These are phyloP conservation scores for Phataginus tricuspis DNA, from an alignment of 2,797 vertebrate species.

Conservation along the genomic window DNA sequence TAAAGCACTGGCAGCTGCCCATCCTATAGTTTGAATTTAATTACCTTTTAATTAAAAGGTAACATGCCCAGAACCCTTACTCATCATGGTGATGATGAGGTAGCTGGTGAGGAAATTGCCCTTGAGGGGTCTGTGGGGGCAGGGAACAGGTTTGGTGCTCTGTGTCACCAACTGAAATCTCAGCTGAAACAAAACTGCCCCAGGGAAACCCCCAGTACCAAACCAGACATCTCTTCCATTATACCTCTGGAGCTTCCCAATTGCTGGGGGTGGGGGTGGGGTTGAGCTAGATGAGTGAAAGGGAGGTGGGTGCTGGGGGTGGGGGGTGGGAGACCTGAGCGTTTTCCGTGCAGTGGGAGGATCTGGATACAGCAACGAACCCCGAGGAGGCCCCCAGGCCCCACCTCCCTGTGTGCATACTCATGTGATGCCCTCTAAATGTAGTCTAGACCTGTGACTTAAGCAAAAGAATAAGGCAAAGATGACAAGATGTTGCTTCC, in stretches of 20 bases:
- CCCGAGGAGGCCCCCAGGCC: background rate
- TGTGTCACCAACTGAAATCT: background rate
- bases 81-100: no score
- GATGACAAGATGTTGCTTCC: background rate
- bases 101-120: background rate
- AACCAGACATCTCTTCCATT: background rate
- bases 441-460: background rate
- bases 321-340: background rate
- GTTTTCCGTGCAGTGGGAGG: background rate
- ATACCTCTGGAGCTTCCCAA: background rate
- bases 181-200: background rate
- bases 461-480: background rate
- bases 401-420: background rate
- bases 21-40: background rate
- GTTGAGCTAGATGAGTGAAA: background rate
- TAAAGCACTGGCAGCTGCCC: background rate
- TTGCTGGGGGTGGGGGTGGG: no score
- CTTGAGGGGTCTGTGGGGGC: background rate
- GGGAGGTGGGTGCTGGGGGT: background rate
- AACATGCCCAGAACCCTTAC: accelerated
- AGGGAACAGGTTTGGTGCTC: background rate
- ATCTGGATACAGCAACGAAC: background rate
- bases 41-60: background rate
- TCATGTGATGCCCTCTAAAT: no score
- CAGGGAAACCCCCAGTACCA: background rate